phyloP scores from a whole-genome alignment of 2,113 vertebrate genomes.

The Aegypius monachus region DNA sequence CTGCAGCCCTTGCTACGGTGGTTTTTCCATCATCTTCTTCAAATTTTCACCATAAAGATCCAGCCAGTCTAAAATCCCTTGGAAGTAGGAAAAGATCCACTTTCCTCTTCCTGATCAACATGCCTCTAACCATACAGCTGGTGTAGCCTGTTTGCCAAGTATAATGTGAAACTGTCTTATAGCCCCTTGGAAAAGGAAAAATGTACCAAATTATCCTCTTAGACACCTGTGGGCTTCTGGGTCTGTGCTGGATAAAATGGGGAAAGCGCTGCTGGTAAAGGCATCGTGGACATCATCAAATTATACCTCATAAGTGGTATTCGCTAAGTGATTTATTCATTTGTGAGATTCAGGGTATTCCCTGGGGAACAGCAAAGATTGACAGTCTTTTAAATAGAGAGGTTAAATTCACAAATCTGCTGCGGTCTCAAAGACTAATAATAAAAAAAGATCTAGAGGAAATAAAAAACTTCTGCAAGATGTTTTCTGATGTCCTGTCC shows the following conservation, averaged over 20 bases:
- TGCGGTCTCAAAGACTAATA: background rate
- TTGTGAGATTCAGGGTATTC: background rate
- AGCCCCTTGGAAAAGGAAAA: background rate
- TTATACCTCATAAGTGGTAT: background rate
- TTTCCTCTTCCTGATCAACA: background rate
- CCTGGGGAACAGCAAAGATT: background rate
- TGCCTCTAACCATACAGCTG: background rate
- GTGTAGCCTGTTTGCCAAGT: background rate
- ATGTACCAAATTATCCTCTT: background rate
- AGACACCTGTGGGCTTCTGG: background rate
- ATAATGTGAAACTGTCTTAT: background rate
- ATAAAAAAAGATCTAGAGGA: background rate
- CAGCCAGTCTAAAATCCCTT: background rate
- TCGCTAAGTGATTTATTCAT: background rate
- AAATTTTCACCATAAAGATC: background rate
- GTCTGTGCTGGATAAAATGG: background rate
- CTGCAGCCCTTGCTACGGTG: background rate
- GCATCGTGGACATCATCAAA: rapidly evolving
- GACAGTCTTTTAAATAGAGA: background rate
- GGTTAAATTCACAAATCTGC: background rate
- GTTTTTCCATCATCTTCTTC: background rate
- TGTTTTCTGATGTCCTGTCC: rapidly evolving
- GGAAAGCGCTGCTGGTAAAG: background rate
- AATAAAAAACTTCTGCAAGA: background rate
- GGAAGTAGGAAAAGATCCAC: background rate